Evolutionary conservation across 53 echinoderm and acorn worm species (phyloP).

Genomic region (Pentamera pediparva): DNA sequence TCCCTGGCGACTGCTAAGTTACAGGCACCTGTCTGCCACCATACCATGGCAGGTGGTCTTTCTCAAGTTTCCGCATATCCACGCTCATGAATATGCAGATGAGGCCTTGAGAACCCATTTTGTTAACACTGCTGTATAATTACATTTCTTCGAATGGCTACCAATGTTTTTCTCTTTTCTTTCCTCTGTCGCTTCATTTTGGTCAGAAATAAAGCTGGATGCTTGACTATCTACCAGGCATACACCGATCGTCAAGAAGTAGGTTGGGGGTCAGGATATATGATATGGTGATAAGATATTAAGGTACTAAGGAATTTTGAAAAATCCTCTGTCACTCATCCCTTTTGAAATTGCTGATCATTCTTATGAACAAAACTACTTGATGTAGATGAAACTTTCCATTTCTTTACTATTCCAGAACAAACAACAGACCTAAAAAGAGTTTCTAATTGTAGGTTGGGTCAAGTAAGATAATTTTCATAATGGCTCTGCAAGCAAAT

Average conservation of each 20-base stretch:
- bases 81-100: slow-evolving; percentile 36
- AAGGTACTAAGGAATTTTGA: too few relatives aligned
- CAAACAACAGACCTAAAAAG: background rate
- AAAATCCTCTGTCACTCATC: too few relatives aligned
- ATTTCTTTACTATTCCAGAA: background rate
- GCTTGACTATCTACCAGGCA: too few relatives aligned
- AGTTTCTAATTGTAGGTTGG: background rate
- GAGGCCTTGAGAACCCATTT: slow-evolving; percentile 23
- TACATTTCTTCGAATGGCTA: slow-evolving; percentile 21
- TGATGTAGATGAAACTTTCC: too few relatives aligned
- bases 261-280: slow-evolving; percentile 15
- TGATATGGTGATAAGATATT: too few relatives aligned
- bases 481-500: too few relatives aligned
- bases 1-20: too few relatives aligned
- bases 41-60: slow-evolving; percentile 22
- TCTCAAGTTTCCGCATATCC: slow-evolving; percentile 23
- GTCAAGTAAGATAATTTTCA: background rate
- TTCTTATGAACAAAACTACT: too few relatives aligned
- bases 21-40: slow-evolving; percentile 30
- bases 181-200: too few relatives aligned
- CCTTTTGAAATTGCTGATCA: too few relatives aligned
- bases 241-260: too few relatives aligned
- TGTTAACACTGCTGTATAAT: slow-evolving; percentile 35
- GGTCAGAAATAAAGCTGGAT: too few relatives aligned
- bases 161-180: slow-evolving; percentile 30